phyloP scores from a whole-genome alignment of 1,140 invertebrate species.

The Drosophila carrolli region DNA sequence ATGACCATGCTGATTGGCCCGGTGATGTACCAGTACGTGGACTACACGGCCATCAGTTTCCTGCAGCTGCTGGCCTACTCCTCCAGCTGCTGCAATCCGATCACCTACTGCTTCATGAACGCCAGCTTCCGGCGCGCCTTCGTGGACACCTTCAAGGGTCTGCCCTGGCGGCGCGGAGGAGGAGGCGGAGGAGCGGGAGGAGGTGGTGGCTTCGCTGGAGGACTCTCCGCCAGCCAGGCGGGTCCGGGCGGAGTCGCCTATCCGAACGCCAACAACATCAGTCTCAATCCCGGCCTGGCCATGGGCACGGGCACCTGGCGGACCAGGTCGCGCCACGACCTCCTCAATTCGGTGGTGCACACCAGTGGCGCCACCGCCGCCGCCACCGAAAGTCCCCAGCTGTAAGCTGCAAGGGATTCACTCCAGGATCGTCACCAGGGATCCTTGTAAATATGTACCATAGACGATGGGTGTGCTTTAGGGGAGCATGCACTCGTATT shows the following conservation, averaged over 20 bases:
- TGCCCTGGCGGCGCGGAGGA: slow-evolving; percentile 53
- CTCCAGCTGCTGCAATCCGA: slow-evolving; percentile 95
- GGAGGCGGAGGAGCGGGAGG: neutral
- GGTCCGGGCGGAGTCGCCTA: slow-evolving; percentile 16
- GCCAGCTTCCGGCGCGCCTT: slow-evolving; percentile 92
- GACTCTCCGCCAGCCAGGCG: slow-evolving; percentile 57
- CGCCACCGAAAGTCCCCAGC: slow-evolving; percentile 52
- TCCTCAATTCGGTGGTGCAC: slow-evolving; percentile 61
- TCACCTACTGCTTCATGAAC: slow-evolving; percentile 98
- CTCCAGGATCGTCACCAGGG: too few relatives aligned
- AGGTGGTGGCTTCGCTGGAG: neutral
- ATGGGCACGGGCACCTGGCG: slow-evolving; percentile 64
- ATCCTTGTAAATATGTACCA: too few relatives aligned
- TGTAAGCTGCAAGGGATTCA: slow-evolving; percentile 21
- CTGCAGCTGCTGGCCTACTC: slow-evolving; percentile 94
- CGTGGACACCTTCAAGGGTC: slow-evolving; percentile 85
- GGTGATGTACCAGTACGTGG: slow-evolving; percentile 89
- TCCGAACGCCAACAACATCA: slow-evolving; percentile 18
- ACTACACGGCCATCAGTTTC: slow-evolving; percentile 90
- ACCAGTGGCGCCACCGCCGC: slow-evolving; percentile 35
- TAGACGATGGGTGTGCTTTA: neutral
- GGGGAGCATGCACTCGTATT: too few relatives aligned
- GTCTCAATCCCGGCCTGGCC: slow-evolving; percentile 18
- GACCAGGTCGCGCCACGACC: slow-evolving; percentile 52
- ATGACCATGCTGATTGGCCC: slow-evolving; percentile 89